Conservation (phyloP, 2,113 vertebrate species). For the Nibea coibor region DNA sequence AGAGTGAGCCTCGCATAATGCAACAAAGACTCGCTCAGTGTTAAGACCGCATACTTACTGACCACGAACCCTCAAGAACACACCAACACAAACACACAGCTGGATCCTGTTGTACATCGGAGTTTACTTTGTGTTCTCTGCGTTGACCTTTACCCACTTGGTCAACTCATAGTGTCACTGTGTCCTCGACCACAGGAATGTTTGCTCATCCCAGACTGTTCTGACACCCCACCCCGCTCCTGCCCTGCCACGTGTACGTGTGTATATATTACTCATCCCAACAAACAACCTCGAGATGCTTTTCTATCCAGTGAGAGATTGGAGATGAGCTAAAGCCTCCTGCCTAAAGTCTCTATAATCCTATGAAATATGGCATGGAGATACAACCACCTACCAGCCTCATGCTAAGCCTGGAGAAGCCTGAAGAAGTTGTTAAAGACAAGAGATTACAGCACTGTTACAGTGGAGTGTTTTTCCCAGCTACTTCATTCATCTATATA, state of each 20-base stretch:
- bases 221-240: neutral
- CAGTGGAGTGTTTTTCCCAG: neutral
- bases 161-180: constrained; percentile 35
- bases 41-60: neutral
- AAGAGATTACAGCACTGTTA: constrained; percentile 1
- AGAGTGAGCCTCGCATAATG: neutral
- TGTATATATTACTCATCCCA: constrained; percentile 29
- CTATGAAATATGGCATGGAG: constrained; percentile 28
- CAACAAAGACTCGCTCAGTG: neutral
- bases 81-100: neutral
- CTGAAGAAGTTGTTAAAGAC: constrained; percentile 35
- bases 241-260: constrained; percentile 37
- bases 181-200: constrained; percentile 56
- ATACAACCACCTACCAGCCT: constrained; percentile 18
- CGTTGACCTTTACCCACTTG: constrained; percentile 47
- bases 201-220: constrained; percentile 42
- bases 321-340: constrained; percentile 32
- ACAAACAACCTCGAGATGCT: constrained; percentile 1
- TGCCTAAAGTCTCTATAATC: constrained; percentile 33
- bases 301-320: constrained; percentile 14
- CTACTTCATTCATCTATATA: constrained; percentile 36
- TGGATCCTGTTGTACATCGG: neutral
- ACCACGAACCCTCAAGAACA: neutral
- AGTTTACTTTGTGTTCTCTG: constrained; percentile 9
- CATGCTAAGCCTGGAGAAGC: constrained; percentile 13